Evolutionary conservation across 2,888 invertebrate genomes (phyloP), one percentile per base, ranked within the genome.

Genomic region (Gandaritis pyraliata): DNA sequence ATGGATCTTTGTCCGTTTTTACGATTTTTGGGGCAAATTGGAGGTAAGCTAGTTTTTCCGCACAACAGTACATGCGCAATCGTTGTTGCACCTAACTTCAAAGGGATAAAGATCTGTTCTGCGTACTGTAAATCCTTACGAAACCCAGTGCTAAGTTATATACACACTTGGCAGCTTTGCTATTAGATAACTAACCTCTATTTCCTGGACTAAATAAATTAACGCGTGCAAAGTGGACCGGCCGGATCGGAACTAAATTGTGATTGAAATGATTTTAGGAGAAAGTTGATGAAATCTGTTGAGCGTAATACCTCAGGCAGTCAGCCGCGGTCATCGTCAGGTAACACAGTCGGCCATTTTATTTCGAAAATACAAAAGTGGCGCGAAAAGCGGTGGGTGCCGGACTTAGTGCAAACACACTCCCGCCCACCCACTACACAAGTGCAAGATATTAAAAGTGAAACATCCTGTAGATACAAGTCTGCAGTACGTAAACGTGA

Each of bases 211-310:
- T 57, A 62, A 30, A 58, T 58, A 52, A 61, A 55, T 65, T 59
- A 43, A 49, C 30, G 55, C 61, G 62, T 58, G 60, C 64, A 54
- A 55, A 66, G 53, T 54, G 53, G 41, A 54, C 57, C 49, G 61
- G 56, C 50, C 53, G 55, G 39, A 51, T 58, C 53, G 59, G 39
- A 54, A 58, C 59, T 51, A 53, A 64, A 47, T 23, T 16, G 54
- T 56, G 61, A 70, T 71, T 69, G 66, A 69, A 73, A 72, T 68
- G 68, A 75, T 78, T 83, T 83, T 81, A 76, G 77, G 84, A 77
- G 86, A 86, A 86, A 86, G 86, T 82, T 72, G 71, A 76, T 70
- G 72, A 75, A 81, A 81, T 77, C 75, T 74, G 72, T 70, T 74
- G 78, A 80, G 74, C 77, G 76, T 76, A 69, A 72, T 74, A 74